Base-by-base conservation (phyloP, 2,888 invertebrate genomes). In the Pristionchus exspectatus region DNA sequence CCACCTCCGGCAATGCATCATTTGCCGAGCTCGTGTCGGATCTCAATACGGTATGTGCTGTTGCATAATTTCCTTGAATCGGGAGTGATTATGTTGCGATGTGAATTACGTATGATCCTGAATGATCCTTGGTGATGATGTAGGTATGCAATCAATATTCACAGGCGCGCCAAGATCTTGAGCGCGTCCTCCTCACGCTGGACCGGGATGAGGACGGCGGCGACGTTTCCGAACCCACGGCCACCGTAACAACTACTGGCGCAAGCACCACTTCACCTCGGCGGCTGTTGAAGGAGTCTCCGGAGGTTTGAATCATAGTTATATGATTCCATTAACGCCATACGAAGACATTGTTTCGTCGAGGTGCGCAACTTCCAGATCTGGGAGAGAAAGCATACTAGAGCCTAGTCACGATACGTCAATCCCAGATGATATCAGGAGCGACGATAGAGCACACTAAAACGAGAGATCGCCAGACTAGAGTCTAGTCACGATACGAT, bases 151-250 rank as follows among this genome's bases (percentile, higher is more conserved):
- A n/a, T n/a, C n/a, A n/a, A 12, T 3, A 50, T 50, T 50, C 89
- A 74, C 91, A 92, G 90, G 93, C 93, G 18, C 91, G 92, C 72
- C 89, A 90, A 33, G 94, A 94, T 87, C 87, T 94, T 86, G 93
- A 94, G 90, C 91, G 91, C 88, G 92, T 93, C 14, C 87, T 94
- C 10, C 90, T 90, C 12, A 91, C 92, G 63, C 92, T 93, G 54
- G 94, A 93, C 69, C 74, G 77, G 27, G 59, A 77, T 0, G 89
- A 66, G 12, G 27, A 69, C 18, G 72, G 38, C 16, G 38, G 12
- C 14, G 72, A 44, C 18, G 30, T 30, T 2, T 38, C 50, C n/a
- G 88, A 74, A 30, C 27, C 54, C 33, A 27, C 56, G 54, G 54
- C 69, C 24, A 87, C 69, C 44, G 69, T 87, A 69, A 44, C 44